Base-by-base conservation (phyloP, 2,888 invertebrate genomes). In the Sepioteuthis lessoniana region DNA sequence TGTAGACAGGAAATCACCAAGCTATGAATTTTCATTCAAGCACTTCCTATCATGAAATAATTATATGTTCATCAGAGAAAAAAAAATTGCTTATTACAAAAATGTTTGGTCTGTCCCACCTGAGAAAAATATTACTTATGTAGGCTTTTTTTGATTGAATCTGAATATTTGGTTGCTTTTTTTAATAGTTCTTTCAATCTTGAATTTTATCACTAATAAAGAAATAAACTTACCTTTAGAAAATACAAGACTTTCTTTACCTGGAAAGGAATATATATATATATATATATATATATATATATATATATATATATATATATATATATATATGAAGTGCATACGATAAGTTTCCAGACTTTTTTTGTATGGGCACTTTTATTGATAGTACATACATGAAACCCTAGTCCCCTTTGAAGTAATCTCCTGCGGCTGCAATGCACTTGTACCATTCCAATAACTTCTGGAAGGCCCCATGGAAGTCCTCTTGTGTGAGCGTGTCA, bases 31-130 rank as follows among this genome's bases (percentile, higher is more conserved):
- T 76, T 76, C 76, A n/a, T 76, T 35, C 76, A n/a, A 76, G n/a
- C 35, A 76, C 76, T 76, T 76, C 76, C 76, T n/a, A 76, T 76
- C 76, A 76, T 76, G n/a, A 76, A 76, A 76, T 76, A 76, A 76
- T 76, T 76, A 76, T 76, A 76, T 35, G 76, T 76, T 76, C 76
- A 76, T 76, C 76, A 76, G 76, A 76, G 76, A n/a, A 35, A 76
- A 76, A 55, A 76, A 76, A 76, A 35, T 76, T n/a, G n/a, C 76
- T 35, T 35, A 76, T 76, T 76, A 76, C 76, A 76, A 76, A 76
- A 76, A 76, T n/a, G 76, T 76, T 35, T 35, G 16, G 76, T 35
- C 76, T 76, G 13, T 76, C 76, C 76, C 76, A 76, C 76, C 76
- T 76, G 76, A 76, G 16, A 55, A 76, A n/a, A n/a, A n/a, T n/a